These are phyloP conservation scores for Torymus auratus DNA, from an alignment of 2,888 invertebrate species.

Conservation along the genomic window DNA sequence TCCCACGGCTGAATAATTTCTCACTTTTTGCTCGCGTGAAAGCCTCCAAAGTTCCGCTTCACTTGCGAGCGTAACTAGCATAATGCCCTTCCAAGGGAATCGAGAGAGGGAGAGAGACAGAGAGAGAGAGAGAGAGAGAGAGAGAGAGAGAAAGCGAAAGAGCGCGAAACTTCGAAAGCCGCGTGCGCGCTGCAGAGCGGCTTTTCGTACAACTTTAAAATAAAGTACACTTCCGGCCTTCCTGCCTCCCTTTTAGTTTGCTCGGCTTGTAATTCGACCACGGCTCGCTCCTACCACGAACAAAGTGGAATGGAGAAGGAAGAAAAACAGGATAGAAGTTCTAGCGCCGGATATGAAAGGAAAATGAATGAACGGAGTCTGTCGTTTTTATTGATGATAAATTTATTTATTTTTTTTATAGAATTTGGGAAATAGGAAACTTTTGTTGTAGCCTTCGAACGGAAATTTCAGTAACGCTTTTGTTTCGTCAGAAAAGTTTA, in stretches of 20 bases:
- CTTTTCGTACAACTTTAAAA: constrained; percentile 35
- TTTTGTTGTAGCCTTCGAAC: too few relatives aligned
- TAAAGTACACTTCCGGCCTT: constrained; percentile 40
- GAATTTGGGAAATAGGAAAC: too few relatives aligned
- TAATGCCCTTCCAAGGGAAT: neutral
- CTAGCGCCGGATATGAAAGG: too few relatives aligned
- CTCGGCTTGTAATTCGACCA: constrained; percentile 16
- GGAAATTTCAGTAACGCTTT: too few relatives aligned
- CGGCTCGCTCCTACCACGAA: neutral
- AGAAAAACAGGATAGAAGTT: too few relatives aligned
- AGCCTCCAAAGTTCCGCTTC: constrained; percentile 14
- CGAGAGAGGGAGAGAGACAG: too few relatives aligned
- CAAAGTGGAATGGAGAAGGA: too few relatives aligned
- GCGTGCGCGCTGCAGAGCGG: neutral
- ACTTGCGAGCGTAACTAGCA: constrained; percentile 29
- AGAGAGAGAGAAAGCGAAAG: neutral
- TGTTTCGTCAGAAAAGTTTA: too few relatives aligned
- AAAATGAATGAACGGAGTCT: too few relatives aligned
- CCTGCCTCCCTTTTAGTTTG: neutral
- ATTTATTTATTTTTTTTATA: neutral
- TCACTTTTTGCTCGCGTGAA: constrained; percentile 6
- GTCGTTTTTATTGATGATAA: neutral
- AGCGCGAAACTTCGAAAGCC: constrained; percentile 12
- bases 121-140: constrained; percentile 1
- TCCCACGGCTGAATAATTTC: constrained; percentile 12